Conservation (phyloP, 2,113 vertebrate species). For the Sialia sialis region DNA sequence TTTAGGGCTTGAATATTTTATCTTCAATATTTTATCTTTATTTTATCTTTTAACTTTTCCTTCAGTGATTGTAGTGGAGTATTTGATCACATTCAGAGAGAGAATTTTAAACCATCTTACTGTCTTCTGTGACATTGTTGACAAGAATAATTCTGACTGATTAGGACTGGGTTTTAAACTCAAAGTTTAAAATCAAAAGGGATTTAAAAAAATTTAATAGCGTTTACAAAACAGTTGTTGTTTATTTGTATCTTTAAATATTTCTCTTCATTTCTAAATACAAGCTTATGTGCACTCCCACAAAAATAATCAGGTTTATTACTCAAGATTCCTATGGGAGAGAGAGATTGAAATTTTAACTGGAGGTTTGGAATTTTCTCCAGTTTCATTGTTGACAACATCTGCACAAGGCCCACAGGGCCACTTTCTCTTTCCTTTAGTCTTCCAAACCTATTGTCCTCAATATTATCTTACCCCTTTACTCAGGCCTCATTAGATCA, state of each 20-base stretch:
- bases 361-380: background rate
- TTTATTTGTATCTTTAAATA: background rate
- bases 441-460: background rate
- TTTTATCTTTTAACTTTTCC: background rate
- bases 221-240: background rate
- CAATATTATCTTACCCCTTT: background rate
- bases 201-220: fast-evolving
- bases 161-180: background rate
- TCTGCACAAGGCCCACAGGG: fast-evolving
- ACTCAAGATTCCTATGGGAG: background rate
- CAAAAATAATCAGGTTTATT: background rate
- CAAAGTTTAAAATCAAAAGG: background rate
- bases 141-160: background rate
- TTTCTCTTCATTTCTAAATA: background rate
- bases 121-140: background rate
- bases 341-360: background rate
- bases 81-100: background rate
- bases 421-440: background rate
- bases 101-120: background rate
- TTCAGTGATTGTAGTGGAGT: background rate
- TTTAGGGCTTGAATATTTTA: background rate
- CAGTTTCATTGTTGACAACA: background rate
- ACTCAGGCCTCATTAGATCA: background rate
- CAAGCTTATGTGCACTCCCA: background rate
- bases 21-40: background rate